A percentile compares a stretch with the other conserved stretches of the same genome.
phyloP scores from a whole-genome alignment of 2,797 vertebrate species.

The Nannoperca obscura region DNA sequence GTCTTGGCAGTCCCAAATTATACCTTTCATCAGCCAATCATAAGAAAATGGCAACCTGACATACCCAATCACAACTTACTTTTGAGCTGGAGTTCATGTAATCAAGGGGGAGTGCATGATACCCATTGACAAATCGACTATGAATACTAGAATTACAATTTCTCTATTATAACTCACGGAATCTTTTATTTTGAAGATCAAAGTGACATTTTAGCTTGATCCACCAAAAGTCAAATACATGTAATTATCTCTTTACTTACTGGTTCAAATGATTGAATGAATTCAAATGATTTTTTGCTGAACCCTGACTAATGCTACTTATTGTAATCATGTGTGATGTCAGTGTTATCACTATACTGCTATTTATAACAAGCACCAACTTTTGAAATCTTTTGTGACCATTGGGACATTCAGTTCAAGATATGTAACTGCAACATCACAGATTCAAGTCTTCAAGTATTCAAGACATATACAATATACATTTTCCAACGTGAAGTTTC shows the following conservation, averaged over 20 bases:
- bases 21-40: constrained; percentile 86
- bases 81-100: constrained; percentile 70
- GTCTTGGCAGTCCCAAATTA: constrained; percentile 81
- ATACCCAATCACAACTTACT: constrained; percentile 73
- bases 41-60: constrained; percentile 80
- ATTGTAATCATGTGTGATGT: constrained; percentile 25
- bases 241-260: constrained; percentile 49
- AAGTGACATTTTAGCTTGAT: constrained; percentile 51
- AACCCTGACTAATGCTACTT: constrained; percentile 46
- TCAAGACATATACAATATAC: too few relatives aligned
- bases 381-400: constrained; percentile 3
- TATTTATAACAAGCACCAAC: background rate
- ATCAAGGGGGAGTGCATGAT: constrained; percentile 66
- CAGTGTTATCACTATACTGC: background rate
- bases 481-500: background rate
- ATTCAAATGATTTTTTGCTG: constrained; percentile 25
- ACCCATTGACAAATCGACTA: constrained; percentile 69
- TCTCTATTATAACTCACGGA: constrained; percentile 48
- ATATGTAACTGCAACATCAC: background rate
- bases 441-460: background rate
- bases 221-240: constrained; percentile 40
- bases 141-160: constrained; percentile 62
- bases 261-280: constrained; percentile 48
- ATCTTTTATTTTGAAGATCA: constrained; percentile 62
- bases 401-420: background rate